Percentiles rank a stretch among this genome's conserved stretches.
These are phyloP conservation scores for Troglohyphantes excavatus DNA, from an alignment of 2,888 invertebrate genomes.

Conservation along the genomic window DNA sequence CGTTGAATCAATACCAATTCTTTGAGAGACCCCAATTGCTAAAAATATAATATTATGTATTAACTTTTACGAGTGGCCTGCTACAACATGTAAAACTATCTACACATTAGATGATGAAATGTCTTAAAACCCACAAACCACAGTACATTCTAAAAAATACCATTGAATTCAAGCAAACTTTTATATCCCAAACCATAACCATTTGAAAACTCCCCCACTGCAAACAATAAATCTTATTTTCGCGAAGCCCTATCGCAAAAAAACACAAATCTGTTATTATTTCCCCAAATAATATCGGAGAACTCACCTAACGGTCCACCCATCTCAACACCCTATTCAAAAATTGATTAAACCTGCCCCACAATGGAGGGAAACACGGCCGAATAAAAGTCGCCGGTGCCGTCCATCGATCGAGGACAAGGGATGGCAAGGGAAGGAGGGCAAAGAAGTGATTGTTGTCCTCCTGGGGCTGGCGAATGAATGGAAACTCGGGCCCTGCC, in stretches of 20 bases:
- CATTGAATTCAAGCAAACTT: no score
- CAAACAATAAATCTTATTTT: no score
- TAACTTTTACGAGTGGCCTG: no score
- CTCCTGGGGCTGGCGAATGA: conserved; percentile 38
- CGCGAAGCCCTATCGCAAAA: not conserved
- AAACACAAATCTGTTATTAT: not conserved
- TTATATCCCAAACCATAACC: no score
- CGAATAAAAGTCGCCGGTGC: conserved; percentile 28
- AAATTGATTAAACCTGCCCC: conserved; percentile 35
- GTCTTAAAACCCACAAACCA: no score
- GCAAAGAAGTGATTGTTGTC: conserved; percentile 56
- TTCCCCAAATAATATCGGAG: conserved; percentile 14
- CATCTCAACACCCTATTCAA: conserved; percentile 13
- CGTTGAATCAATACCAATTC: no score
- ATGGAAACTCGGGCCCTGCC: conserved; percentile 59
- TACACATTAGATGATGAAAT: no score
- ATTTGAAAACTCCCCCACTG: no score
- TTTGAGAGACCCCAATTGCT: no score
- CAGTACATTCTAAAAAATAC: no score
- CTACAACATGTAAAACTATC: no score
- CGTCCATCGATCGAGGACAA: conserved; percentile 40
- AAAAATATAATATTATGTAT: no score
- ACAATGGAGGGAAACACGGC: conserved; percentile 28
- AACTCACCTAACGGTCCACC: not conserved
- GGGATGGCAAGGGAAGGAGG: not conserved